A percentile compares a stretch with the other conserved stretches of the same genome.
Conservation (phyloP, 2,113 vertebrate species). For the Alaudala cheleensis region DNA sequence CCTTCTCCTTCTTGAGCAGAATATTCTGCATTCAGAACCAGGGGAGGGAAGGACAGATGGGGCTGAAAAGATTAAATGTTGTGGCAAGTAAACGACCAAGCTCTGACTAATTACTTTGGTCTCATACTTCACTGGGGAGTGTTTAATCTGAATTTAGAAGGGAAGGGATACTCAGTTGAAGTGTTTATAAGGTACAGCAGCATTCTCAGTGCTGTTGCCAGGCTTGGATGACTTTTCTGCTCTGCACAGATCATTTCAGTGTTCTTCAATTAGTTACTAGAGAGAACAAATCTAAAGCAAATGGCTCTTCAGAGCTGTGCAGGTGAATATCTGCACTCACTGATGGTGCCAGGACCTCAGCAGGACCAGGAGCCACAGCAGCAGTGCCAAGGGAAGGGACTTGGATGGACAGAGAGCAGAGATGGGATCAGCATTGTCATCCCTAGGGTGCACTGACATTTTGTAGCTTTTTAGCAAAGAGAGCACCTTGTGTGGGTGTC, state of each 20-base stretch:
- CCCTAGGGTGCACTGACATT: background rate
- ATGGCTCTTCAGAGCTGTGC: background rate
- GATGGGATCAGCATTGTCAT: background rate
- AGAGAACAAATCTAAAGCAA: background rate
- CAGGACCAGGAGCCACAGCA: background rate
- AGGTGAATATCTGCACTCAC: background rate
- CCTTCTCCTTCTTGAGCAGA: background rate
- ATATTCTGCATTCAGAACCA: background rate
- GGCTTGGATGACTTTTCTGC: background rate
- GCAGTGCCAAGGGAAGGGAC: background rate
- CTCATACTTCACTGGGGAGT: background rate
- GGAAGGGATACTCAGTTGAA: background rate
- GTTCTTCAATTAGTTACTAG: background rate
- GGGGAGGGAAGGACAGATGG: conserved; percentile 6
- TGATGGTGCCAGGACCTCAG: background rate
- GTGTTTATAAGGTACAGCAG: background rate
- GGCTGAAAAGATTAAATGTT: background rate
- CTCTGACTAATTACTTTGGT: conserved; percentile 11
- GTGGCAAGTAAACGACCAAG: conserved; percentile 8
- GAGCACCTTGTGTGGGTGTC: background rate
- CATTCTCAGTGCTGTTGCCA: background rate
- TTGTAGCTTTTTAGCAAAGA: background rate
- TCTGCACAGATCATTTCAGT: background rate
- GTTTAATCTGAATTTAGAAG: conserved; percentile 31
- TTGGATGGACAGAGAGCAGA: background rate